Evolutionary conservation across 2,888 invertebrate species (phyloP), one percentile per base, ranked within the genome.

Genomic region (Cheilosia variabilis): DNA sequence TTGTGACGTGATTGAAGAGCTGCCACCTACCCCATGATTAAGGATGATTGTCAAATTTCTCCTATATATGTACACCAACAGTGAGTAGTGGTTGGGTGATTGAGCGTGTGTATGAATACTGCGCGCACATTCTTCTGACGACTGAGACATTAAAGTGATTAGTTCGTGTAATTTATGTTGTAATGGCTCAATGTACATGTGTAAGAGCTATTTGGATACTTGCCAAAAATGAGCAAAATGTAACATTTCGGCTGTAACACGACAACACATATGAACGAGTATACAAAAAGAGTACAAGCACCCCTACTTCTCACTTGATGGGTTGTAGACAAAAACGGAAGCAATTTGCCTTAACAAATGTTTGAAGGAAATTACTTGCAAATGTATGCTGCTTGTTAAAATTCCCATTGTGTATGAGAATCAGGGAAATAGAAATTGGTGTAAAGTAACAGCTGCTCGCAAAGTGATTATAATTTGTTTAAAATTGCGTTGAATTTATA

Each of bases 111-210:
- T 34, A 6, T 17, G 15, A 57, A 2, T 37, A 13, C 17, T 41
- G 34, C n/a, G 15, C 0, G 17, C 24, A 43, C 19, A 45, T 13
- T 50, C 57, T 41, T 50, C 22, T 41, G 53, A 77, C 34, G 60
- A 45, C 43, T 62, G 53, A 53, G 68, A 45, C 68, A 69, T 45
- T 63, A 69, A 73, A 62, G 68, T 83, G 78, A 83, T 73, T 68
- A 68, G 62, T 63, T 83, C 27, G 34, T 68, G 57, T 68, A 66
- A 78, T 78, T 58, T 76, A 63, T 63, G 57, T 52, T 78, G 66
- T 77, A 55, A 50, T 77, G 62, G 60, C 41, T 34, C 31, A 41
- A n/a, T 34, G 50, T 53, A 66, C 72, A 71, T 72, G 65, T 65
- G n/a, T 17, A 19, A 52, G 41, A 41, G 15, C 9, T 17, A 13